These are phyloP conservation scores for Excalfactoria chinensis DNA, from an alignment of 2,113 vertebrate species.

Conservation along the genomic window DNA sequence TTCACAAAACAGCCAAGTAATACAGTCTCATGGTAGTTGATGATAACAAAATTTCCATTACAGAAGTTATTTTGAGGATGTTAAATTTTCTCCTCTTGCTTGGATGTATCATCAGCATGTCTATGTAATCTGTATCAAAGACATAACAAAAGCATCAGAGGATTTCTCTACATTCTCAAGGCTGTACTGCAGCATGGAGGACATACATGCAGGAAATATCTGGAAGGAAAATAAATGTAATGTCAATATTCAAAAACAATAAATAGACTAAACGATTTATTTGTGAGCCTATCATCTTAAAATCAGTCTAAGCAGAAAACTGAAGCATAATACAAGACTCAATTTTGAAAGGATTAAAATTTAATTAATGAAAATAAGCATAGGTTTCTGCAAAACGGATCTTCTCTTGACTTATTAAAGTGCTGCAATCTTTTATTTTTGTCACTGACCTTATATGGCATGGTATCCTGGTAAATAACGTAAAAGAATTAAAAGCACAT, in stretches of 20 bases:
- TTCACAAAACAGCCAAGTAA: background rate
- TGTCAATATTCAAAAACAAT: background rate
- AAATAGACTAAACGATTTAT: background rate
- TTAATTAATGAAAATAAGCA: background rate
- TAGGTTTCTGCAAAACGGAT: background rate
- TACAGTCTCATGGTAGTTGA: background rate
- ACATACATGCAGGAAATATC: background rate
- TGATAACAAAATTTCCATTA: background rate
- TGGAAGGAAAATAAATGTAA: background rate
- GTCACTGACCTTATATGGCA: background rate
- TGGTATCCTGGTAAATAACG: background rate
- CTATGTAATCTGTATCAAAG: slow-evolving; percentile 5
- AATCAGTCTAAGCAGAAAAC: background rate
- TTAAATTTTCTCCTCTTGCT: background rate
- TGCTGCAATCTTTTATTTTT: background rate
- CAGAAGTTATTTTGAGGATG: background rate
- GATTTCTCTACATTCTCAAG: slow-evolving; percentile 4
- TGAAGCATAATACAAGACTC: background rate
- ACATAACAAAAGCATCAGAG: slow-evolving; percentile 6
- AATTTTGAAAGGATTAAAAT: background rate
- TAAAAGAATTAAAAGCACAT: background rate
- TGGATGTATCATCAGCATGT: background rate
- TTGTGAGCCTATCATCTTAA: background rate
- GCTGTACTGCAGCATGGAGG: background rate
- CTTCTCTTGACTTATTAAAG: background rate